These are phyloP conservation scores for Aegotheles bennettii DNA, from an alignment of 2,113 vertebrate species.

Conservation along the genomic window DNA sequence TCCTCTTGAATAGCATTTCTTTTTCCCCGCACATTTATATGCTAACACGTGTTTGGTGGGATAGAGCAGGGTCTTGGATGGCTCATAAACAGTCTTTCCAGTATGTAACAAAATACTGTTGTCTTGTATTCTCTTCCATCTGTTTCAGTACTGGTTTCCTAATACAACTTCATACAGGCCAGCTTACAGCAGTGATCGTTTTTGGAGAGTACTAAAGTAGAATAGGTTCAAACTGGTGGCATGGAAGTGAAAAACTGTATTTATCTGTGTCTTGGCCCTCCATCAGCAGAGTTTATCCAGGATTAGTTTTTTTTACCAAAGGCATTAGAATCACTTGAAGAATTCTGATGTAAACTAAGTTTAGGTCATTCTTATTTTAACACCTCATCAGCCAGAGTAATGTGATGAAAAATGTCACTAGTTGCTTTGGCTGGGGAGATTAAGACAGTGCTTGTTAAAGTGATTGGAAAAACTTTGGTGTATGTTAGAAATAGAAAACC, in stretches of 20 bases:
- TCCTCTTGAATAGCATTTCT: neutral
- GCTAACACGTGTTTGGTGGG: neutral
- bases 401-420: neutral
- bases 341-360: conserved; percentile 14
- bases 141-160: neutral
- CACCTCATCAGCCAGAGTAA: neutral
- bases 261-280: neutral
- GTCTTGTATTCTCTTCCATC: neutral
- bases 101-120: neutral
- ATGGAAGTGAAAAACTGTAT: neutral
- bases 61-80: neutral
- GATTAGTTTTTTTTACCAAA: neutral
- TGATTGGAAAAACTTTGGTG: neutral
- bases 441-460: neutral
- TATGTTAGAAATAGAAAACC: neutral
- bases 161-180: neutral
- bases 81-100: neutral
- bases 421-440: neutral
- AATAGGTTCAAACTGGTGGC: neutral
- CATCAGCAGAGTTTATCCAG: neutral
- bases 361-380: conserved; percentile 8
- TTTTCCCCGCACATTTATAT: neutral
- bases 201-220: neutral
- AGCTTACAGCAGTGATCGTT: neutral
- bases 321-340: neutral